Base-by-base conservation (phyloP, 2,113 vertebrate genomes). In the Seriola aureovittata region DNA sequence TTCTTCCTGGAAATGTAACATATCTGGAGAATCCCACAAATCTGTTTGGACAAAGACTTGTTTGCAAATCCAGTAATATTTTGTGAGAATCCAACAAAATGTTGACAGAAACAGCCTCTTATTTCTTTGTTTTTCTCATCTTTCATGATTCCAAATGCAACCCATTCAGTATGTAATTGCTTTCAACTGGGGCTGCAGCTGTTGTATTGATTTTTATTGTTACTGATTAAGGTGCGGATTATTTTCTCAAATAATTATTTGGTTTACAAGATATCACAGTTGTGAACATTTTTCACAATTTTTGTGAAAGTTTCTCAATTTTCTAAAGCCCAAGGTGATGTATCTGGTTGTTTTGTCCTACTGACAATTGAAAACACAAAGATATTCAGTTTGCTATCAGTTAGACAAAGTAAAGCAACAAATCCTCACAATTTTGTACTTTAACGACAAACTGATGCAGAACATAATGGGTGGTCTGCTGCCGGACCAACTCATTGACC, bases 41-140 rank as follows among this genome's bases (percentile, higher is more conserved):
- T 81, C 1, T 80, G 60, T 52, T 71, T 36, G 50, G 36, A 75
- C 74, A 63, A 87, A 78, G 9, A 60, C 10, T 54, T 64, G 57
- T 17, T 75, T 69, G 29, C 59, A 52, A 72, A 67, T 75, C 36
- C 17, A 21, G 38, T 10, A 13, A 52, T 75, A n/a, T 23, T 40
- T 71, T 60, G 48, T 34, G 16, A 10, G 14, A 54, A 74, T 80
- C 23, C 16, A 64, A 34, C n/a, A 34, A 75, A 25, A 1, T 62
- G 50, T 71, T 65, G 50, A 63, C 55, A 64, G 38, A 72, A 68
- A 63, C 25, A 29, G 16, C 62, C 29, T 54, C 38, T 50, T 23
- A 38, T 40, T 80, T n/a, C 52, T 63, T 59, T 14, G 3, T 42
- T 67, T 70, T 59, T 64, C 29, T 13, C 40, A 7, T 34, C 21